These are phyloP conservation scores for Pao palembangensis DNA, from an alignment of 2,113 vertebrate species.

Conservation along the genomic window DNA sequence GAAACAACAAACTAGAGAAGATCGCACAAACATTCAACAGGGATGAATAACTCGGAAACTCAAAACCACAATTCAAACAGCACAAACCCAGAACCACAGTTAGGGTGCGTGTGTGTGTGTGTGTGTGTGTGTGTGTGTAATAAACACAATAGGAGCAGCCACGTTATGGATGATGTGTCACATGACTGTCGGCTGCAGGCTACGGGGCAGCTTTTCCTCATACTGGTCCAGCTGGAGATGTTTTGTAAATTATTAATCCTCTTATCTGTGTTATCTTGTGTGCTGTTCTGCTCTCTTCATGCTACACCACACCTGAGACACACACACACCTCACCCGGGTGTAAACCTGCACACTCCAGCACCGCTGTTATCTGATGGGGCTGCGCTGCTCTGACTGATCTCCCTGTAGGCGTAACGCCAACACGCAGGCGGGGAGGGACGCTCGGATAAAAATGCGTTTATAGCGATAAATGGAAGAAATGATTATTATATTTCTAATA, in stretches of 20 bases:
- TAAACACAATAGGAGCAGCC: too few species aligned
- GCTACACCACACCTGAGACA: conserved; percentile 58
- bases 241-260: conserved; percentile 73
- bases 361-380: conserved; percentile 60
- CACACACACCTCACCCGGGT: conserved; percentile 51
- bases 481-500: background rate
- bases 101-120: too few species aligned
- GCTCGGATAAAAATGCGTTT: background rate
- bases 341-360: conserved; percentile 37
- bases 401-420: conserved; percentile 27
- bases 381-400: conserved; percentile 11
- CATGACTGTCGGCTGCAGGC: conserved; percentile 17
- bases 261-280: conserved; percentile 65
- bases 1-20: too few species aligned
- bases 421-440: conserved; percentile 26
- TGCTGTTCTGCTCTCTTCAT: conserved; percentile 51
- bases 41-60: too few species aligned
- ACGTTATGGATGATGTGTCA: too few species aligned
- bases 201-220: conserved; percentile 20
- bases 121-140: too few species aligned
- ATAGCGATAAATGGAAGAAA: background rate
- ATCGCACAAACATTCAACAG: too few species aligned
- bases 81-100: too few species aligned
- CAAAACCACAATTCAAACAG: too few species aligned
- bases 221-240: conserved; percentile 65